These are phyloP conservation scores for Caenorhabditis sp. DNA, from an alignment of 2,888 invertebrate genomes.

Conservation along the genomic window DNA sequence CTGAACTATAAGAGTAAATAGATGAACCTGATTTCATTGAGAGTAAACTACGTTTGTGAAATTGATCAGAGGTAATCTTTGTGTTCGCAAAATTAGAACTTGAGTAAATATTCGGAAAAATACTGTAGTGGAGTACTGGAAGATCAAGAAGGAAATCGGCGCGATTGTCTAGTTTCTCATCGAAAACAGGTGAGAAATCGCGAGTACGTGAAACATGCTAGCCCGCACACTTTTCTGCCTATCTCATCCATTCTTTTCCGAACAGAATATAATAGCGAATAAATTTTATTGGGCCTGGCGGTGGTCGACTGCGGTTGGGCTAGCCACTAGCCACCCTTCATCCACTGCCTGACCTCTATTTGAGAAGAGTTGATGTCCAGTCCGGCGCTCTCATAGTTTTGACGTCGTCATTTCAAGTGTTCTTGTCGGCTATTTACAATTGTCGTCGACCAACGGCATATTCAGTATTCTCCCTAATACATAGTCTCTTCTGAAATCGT, in stretches of 20 bases:
- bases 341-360: constrained; percentile 62
- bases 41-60: background rate
- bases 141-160: background rate
- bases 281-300: constrained; percentile 62
- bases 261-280: constrained; percentile 62
- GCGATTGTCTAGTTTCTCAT: constrained; percentile 31
- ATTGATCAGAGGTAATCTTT: background rate
- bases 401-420: constrained; percentile 66
- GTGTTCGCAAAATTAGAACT: constrained; percentile 10
- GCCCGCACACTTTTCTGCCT: constrained; percentile 42
- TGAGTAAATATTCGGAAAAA: constrained; percentile 11
- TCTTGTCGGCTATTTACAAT: constrained; percentile 23
- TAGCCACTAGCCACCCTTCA: constrained; percentile 52
- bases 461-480: background rate
- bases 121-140: constrained; percentile 15
- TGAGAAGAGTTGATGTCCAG: constrained; percentile 64
- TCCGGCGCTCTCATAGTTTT: constrained; percentile 47
- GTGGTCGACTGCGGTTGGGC: constrained; percentile 58
- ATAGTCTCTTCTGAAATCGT: constrained; percentile 9
- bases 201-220: constrained; percentile 54
- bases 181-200: constrained; percentile 45
- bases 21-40: background rate
- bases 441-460: background rate
- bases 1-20: background rate
- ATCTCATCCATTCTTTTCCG: constrained; percentile 54